Evolutionary conservation across 2,888 invertebrate species (phyloP).

Genomic region (Volucella zonaria): DNA sequence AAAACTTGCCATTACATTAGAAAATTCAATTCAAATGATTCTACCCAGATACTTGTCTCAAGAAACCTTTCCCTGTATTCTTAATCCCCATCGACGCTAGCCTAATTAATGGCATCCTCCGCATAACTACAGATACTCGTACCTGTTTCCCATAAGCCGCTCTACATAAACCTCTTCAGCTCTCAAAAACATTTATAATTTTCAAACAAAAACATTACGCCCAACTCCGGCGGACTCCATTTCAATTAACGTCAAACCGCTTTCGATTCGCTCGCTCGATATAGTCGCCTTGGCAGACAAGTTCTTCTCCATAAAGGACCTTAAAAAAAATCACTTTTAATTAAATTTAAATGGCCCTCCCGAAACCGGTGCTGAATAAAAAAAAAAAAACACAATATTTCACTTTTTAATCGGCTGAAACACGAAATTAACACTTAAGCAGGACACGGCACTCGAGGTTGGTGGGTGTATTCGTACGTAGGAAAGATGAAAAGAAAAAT

Average conservation of each 20-base stretch:
- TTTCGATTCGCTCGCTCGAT: slow-evolving; percentile 30
- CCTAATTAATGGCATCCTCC: no score
- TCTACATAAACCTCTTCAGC: no score
- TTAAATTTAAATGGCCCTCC: slow-evolving; percentile 65
- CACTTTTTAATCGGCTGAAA: slow-evolving; percentile 73
- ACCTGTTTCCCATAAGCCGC: no score
- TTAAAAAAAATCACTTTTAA: slow-evolving; percentile 62
- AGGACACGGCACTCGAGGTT: slow-evolving; percentile 15
- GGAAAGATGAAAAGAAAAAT: slow-evolving; percentile 38
- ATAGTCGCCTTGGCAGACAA: slow-evolving; percentile 27
- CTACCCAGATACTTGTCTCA: slow-evolving; percentile 44
- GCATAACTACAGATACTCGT: no score
- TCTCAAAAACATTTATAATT: neutral
- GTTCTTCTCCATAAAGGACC: slow-evolving; percentile 21
- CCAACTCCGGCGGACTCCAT: neutral
- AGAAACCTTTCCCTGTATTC: neutral
- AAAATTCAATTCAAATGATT: slow-evolving; percentile 76
- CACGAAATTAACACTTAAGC: slow-evolving; percentile 71
- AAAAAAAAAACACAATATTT: slow-evolving; percentile 65
- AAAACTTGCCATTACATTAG: slow-evolving; percentile 76
- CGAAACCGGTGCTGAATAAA: slow-evolving; percentile 11
- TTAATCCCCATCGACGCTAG: neutral
- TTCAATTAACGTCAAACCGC: slow-evolving; percentile 47
- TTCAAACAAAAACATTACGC: neutral
- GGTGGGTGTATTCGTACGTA: neutral